These are phyloP conservation scores for Ochotona curzoniae DNA, from an alignment of 2,113 vertebrate genomes.

Conservation along the genomic window DNA sequence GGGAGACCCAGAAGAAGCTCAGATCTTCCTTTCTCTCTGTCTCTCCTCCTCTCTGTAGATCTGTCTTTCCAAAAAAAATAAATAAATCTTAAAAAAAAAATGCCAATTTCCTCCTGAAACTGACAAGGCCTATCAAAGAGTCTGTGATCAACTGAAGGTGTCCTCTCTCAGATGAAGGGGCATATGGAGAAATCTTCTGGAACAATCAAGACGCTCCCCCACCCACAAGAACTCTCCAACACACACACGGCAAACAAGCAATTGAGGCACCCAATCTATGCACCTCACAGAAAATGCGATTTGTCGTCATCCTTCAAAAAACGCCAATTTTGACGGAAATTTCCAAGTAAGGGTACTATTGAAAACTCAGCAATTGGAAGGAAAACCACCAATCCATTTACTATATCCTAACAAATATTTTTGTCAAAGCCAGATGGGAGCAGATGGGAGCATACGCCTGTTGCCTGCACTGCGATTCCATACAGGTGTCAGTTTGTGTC, in stretches of 20 bases:
- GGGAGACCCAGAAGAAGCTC: too few species aligned
- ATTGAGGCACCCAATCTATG: background rate
- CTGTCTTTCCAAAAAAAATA: too few species aligned
- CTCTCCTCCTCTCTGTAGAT: too few species aligned
- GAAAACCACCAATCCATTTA: slow-evolving; percentile 5
- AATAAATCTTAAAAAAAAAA: too few species aligned
- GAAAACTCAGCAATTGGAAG: slow-evolving; percentile 13
- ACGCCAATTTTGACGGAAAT: background rate
- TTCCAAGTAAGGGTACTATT: background rate
- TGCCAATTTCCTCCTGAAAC: background rate
- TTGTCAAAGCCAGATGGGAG: background rate
- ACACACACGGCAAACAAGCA: background rate
- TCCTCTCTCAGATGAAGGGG: background rate
- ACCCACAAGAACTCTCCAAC: background rate
- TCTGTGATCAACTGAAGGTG: background rate
- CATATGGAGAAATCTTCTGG: background rate
- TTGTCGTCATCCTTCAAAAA: background rate
- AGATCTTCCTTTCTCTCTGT: too few species aligned
- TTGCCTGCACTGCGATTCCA: too few species aligned
- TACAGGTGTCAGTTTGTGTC: too few species aligned
- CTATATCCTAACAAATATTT: background rate
- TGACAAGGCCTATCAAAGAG: background rate
- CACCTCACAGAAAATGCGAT: background rate
- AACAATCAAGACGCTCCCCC: background rate
- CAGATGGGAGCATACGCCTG: too few species aligned